phyloP scores from a whole-genome alignment of 2,113 vertebrate species.

The Zosterops japonicus region DNA sequence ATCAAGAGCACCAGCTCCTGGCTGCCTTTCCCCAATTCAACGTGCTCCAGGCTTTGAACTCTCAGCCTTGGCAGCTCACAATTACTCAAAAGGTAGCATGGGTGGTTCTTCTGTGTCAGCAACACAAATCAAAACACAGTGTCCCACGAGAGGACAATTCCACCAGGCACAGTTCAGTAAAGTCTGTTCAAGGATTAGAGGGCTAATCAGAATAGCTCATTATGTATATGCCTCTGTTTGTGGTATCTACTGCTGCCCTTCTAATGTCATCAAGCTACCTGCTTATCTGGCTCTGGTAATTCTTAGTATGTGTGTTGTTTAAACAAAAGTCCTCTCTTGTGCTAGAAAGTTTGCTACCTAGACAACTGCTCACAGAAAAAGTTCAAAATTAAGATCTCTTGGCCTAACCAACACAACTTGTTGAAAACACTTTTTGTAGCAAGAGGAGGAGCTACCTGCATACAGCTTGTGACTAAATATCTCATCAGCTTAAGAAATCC shows the following conservation, averaged over 20 bases:
- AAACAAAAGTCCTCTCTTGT: neutral
- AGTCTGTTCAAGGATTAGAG: neutral
- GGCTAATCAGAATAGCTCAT: neutral
- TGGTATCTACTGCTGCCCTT: neutral
- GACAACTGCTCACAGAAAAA: neutral
- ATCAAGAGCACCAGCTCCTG: neutral
- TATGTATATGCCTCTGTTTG: neutral
- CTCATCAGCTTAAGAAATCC: neutral
- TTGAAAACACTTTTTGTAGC: neutral
- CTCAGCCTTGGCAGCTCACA: neutral
- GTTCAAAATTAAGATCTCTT: neutral
- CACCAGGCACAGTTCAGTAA: neutral
- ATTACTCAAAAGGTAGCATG: neutral
- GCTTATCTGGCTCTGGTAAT: neutral
- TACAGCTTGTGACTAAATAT: neutral
- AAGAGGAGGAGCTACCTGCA: neutral
- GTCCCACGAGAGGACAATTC: neutral
- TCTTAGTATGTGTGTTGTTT: neutral
- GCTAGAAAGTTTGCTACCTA: neutral
- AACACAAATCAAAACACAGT: neutral
- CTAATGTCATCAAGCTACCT: neutral
- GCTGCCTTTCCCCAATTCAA: neutral
- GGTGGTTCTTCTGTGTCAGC: neutral
- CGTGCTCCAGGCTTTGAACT: slow-evolving; percentile 1
- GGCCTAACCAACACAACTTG: neutral